phyloP scores from a whole-genome alignment of 2,113 vertebrate genomes.

The Lasiurus borealis region DNA sequence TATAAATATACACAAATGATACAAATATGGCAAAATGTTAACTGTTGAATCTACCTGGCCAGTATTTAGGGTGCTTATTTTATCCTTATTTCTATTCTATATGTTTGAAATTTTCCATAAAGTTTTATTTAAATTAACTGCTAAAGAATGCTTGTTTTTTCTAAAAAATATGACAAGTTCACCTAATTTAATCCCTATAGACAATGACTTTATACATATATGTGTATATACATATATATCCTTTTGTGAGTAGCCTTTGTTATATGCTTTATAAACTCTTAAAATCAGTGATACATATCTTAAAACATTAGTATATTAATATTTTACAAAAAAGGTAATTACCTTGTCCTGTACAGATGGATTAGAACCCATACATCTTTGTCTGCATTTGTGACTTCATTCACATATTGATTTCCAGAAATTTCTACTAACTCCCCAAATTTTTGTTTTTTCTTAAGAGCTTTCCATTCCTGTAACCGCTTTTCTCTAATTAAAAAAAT shows the following conservation, averaged over 20 bases:
- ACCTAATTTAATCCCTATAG: constrained; percentile 48
- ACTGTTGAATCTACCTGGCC: not conserved
- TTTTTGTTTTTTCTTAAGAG: constrained; percentile 79
- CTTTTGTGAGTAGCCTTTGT: constrained; percentile 44
- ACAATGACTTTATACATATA: not conserved
- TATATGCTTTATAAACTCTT: constrained; percentile 42
- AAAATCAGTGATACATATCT: constrained; percentile 11
- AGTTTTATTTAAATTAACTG: not conserved
- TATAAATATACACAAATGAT: not conserved
- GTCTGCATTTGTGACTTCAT: constrained; percentile 85
- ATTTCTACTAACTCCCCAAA: constrained; percentile 86
- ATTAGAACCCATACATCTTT: constrained; percentile 85
- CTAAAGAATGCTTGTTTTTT: constrained; percentile 26
- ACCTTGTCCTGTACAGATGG: constrained; percentile 85
- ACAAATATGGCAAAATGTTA: constrained; percentile 11
- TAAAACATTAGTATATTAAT: constrained; percentile 29
- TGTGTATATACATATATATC: not conserved
- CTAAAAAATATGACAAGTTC: constrained; percentile 3
- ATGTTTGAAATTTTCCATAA: constrained; percentile 27
- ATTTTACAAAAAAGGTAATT: constrained; percentile 72
- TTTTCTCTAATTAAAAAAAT: constrained; percentile 80
- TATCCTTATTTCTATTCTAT: constrained; percentile 8
- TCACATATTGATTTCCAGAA: constrained; percentile 84
- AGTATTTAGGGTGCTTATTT: not conserved
- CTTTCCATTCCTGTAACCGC: constrained; percentile 83